Evolutionary conservation across 2,113 vertebrate genomes (phyloP).

Genomic region (Aleadryas rufinucha): DNA sequence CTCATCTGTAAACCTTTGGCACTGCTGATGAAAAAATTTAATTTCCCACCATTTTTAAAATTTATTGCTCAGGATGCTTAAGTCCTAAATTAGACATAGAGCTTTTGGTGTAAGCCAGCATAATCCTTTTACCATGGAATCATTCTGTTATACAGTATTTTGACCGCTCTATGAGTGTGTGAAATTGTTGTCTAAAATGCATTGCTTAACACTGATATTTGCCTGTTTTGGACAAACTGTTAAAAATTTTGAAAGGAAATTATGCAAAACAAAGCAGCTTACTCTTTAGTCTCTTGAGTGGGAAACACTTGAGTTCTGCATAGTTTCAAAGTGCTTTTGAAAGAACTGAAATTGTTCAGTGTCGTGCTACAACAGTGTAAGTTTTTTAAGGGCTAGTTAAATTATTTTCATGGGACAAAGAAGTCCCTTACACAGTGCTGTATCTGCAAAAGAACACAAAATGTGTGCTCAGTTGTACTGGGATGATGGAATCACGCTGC

Average conservation of each 20-base stretch:
- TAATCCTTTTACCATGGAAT: not conserved
- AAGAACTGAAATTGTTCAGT: not conserved
- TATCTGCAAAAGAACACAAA: not conserved
- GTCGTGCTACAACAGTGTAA: not conserved
- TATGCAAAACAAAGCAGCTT: not conserved
- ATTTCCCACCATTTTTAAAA: not conserved
- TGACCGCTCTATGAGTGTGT: not conserved
- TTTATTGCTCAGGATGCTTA: not conserved
- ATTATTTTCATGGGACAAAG: not conserved
- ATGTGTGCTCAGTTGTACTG: not conserved
- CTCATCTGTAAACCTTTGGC: not conserved
- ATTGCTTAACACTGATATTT: not conserved
- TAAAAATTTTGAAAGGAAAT: not conserved
- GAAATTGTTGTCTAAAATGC: not conserved
- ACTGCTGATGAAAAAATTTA: not conserved
- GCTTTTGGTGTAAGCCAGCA: not conserved
- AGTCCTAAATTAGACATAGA: not conserved
- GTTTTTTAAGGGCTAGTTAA: not conserved
- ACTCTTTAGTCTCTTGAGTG: not conserved
- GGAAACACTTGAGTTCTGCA: not conserved
- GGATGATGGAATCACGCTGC: fast-evolving
- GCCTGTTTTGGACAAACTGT: not conserved
- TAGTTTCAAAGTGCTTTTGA: not conserved
- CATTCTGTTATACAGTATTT: not conserved
- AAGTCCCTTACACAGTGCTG: not conserved